Percentiles rank a stretch among this genome's conserved stretches.
Conservation (phyloP, 2,113 vertebrate species). For the Peucedramus taeniatus region DNA sequence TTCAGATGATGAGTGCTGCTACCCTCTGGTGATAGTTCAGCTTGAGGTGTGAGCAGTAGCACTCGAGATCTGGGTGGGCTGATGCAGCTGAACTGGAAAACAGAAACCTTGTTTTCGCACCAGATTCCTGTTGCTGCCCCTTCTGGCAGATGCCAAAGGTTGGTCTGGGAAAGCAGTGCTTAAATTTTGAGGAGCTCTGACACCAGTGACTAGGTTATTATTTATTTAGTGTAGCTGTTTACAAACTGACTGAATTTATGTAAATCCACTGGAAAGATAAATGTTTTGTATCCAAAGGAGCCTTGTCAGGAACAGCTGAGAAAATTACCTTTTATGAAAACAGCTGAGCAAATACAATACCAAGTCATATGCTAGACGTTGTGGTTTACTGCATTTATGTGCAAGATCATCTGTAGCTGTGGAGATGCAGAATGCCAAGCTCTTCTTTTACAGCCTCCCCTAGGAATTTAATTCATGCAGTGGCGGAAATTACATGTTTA, state of each 20-base stretch:
- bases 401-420: not conserved
- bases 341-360: constrained; percentile 11
- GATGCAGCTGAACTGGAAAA: accelerated
- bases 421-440: not conserved
- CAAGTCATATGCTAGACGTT: not conserved
- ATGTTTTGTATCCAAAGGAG: not conserved
- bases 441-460: not conserved
- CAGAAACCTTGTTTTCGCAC: not conserved
- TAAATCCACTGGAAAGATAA: not conserved
- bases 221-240: not conserved
- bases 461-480: not conserved
- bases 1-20: accelerated
- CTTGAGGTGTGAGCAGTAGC: not conserved
- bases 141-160: not conserved
- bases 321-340: constrained; percentile 15
- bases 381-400: not conserved
- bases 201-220: not conserved
- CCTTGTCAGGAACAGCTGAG: not conserved
- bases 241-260: not conserved
- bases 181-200: not conserved
- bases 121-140: not conserved
- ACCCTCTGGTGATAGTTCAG: not conserved
- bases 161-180: not conserved
- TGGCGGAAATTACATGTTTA: not conserved
- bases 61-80: not conserved